phyloP scores from a whole-genome alignment of 2,888 invertebrate species.

The Drosophila peninsularis region DNA sequence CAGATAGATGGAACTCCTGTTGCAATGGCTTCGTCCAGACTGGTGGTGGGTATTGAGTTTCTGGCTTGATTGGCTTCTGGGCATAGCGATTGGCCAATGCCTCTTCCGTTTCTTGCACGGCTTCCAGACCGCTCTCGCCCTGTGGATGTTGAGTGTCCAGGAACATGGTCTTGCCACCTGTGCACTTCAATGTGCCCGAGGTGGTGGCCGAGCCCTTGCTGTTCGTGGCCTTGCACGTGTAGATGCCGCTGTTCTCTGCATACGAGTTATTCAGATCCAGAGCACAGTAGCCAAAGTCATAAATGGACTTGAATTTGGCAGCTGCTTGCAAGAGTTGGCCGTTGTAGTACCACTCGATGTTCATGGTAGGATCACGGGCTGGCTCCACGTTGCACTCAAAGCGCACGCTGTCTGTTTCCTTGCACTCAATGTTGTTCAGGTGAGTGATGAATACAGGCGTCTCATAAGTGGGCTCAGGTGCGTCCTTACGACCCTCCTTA shows the following conservation, averaged over 20 bases:
- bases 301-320: conserved; percentile 95
- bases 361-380: conserved; percentile 94
- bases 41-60: conserved; percentile 92
- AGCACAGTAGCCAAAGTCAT: conserved; percentile 98
- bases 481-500: conserved; percentile 88
- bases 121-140: conserved; percentile 94
- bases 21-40: conserved; percentile 93
- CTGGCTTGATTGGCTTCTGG: conserved; percentile 89
- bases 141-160: conserved; percentile 97
- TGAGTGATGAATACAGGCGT: conserved; percentile 95
- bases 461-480: conserved; percentile 92
- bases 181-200: conserved; percentile 94
- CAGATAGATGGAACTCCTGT: conserved; percentile 91
- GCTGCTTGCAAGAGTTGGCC: conserved; percentile 95
- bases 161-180: conserved; percentile 91
- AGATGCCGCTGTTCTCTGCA: conserved; percentile 96
- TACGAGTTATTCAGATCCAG: conserved; percentile 95
- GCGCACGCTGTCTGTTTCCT: conserved; percentile 94
- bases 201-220: conserved; percentile 95
- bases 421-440: conserved; percentile 94
- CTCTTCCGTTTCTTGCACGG: conserved; percentile 95
- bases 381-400: conserved; percentile 97
- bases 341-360: conserved; percentile 97
- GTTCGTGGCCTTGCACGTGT: conserved; percentile 95
- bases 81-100: conserved; percentile 90